Evolutionary conservation across 2,113 vertebrate species (phyloP).

Genomic region (Poeciliopsis prolifica): DNA sequence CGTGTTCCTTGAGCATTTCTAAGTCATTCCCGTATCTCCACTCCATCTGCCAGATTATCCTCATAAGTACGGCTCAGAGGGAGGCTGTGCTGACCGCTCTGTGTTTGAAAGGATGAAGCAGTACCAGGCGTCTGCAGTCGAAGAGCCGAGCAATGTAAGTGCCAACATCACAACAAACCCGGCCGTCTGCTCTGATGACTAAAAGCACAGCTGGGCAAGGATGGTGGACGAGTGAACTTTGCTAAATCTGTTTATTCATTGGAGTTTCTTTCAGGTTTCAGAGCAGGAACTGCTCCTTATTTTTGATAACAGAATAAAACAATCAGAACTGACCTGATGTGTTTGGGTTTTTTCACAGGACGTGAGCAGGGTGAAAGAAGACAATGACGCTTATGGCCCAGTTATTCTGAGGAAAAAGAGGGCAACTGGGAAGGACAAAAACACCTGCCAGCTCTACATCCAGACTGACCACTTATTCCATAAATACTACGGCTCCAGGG

Average conservation of each 20-base stretch:
- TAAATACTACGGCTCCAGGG: conserved; percentile 86
- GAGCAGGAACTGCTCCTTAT: not conserved
- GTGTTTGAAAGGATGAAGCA: conserved; percentile 87
- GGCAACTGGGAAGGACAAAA: conserved; percentile 88
- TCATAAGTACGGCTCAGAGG: conserved; percentile 90
- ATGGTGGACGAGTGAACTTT: not conserved
- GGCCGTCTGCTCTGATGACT: conserved; percentile 6
- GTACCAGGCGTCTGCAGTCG: conserved; percentile 83
- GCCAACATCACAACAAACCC: conserved; percentile 16
- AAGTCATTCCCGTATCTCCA: conserved; percentile 22
- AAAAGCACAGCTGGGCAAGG: conserved; percentile 30
- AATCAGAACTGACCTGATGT: not conserved
- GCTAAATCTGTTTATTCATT: not conserved
- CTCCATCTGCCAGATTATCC: conserved; percentile 69
- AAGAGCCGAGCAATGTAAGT: conserved; percentile 75
- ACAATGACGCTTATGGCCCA: conserved; percentile 69
- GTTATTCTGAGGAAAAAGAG: conserved; percentile 88
- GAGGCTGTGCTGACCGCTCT: conserved; percentile 92
- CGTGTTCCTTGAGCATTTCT: conserved; percentile 24
- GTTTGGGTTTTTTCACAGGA: conserved; percentile 42
- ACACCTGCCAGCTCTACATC: conserved; percentile 96
- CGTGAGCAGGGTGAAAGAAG: conserved; percentile 14
- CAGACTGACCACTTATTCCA: conserved; percentile 96
- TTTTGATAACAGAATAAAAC: not conserved
- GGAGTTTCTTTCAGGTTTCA: not conserved